Conservation (phyloP, 2,113 vertebrate species). For the Rissa tridactyla region DNA sequence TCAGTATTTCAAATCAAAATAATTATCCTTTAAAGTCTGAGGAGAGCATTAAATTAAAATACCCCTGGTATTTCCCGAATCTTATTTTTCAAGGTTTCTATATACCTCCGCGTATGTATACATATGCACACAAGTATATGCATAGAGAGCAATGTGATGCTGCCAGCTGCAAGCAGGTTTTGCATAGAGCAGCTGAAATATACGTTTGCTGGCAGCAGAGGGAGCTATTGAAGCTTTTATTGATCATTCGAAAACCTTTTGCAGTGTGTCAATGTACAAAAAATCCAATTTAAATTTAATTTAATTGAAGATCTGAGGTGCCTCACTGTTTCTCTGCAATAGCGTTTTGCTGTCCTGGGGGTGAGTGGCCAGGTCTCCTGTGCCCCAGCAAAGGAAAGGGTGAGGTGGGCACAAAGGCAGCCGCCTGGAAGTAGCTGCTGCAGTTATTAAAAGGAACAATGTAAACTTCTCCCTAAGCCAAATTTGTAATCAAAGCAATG, state of each 20-base stretch:
- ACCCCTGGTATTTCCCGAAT: background rate
- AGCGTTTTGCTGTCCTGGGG: background rate
- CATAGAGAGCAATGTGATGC: background rate
- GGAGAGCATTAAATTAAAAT: background rate
- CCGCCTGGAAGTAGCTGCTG: background rate
- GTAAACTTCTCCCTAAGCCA: background rate
- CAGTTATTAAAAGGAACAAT: background rate
- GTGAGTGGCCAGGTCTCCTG: background rate
- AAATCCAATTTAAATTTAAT: background rate
- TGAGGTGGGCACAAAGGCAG: background rate
- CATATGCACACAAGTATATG: rapidly evolving
- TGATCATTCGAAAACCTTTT: background rate
- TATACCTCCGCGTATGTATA: background rate
- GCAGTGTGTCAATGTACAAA: no score
- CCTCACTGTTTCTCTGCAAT: background rate
- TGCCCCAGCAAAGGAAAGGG: background rate
- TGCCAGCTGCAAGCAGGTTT: background rate
- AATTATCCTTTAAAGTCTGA: background rate
- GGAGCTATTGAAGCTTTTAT: slow-evolving; percentile 25
- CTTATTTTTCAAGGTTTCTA: background rate
- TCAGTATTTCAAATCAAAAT: background rate
- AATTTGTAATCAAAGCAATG: background rate
- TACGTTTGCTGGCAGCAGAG: slow-evolving; percentile 2
- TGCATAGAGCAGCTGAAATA: background rate
- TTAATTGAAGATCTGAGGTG: background rate